phyloP scores from a whole-genome alignment of 23 tunicate genomes.

The Styela plicata region DNA sequence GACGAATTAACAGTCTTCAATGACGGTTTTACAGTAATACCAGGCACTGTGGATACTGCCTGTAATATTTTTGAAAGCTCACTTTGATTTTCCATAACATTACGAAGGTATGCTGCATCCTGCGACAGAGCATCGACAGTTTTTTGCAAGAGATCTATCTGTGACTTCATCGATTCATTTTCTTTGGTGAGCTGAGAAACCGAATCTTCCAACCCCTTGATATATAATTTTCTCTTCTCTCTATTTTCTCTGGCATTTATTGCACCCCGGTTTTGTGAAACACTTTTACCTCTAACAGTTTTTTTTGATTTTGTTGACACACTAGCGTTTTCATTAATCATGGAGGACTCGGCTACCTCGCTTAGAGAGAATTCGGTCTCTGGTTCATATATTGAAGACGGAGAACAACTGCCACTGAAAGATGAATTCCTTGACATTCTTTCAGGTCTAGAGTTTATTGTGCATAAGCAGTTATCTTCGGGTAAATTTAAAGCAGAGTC shows the following conservation, averaged over 20 bases:
- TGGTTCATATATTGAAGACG: background rate
- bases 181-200: conserved; percentile 5
- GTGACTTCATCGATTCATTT: background rate
- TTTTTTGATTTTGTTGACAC: background rate
- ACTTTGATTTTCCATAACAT: conserved; percentile 29
- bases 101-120: conserved; percentile 12
- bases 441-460: background rate
- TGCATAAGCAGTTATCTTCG: background rate
- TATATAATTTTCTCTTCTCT: conserved; percentile 6
- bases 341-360: background rate
- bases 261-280: background rate
- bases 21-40: conserved; percentile 3
- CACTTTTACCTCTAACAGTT: background rate
- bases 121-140: conserved; percentile 2
- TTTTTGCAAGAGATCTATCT: conserved; percentile 8
- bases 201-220: conserved; percentile 16
- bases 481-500: conserved; percentile 3
- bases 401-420: background rate
- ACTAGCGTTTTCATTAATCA: background rate
- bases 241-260: conserved; percentile 16
- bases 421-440: background rate
- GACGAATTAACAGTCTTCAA: background rate
- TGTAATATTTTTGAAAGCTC: conserved; percentile 15
- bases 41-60: conserved; percentile 21
- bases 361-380: too few relatives aligned